A percentile compares a stretch with the other conserved stretches of the same genome.
Evolutionary conservation across 2,888 invertebrate species (phyloP).

Genomic region (Folsomia manolachei): DNA sequence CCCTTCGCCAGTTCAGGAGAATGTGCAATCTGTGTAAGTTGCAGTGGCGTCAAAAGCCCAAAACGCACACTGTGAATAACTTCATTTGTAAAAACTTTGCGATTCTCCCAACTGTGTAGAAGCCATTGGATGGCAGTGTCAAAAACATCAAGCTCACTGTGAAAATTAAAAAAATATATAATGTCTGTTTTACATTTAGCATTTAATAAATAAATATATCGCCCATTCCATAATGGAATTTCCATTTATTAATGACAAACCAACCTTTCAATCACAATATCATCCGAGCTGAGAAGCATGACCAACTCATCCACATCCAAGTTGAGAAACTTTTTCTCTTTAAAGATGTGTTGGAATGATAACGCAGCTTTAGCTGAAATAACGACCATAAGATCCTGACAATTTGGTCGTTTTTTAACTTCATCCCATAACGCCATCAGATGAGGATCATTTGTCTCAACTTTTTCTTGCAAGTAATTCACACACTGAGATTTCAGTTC

Average conservation of each 20-base stretch:
- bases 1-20: conserved; percentile 63
- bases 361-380: conserved; percentile 37
- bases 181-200: no score
- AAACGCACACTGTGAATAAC: conserved; percentile 72
- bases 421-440: conserved; percentile 43
- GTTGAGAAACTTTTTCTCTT: conserved; percentile 35
- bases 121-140: conserved; percentile 80
- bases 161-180: not conserved
- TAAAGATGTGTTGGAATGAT: conserved; percentile 40
- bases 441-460: conserved; percentile 36
- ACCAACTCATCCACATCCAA: conserved; percentile 41
- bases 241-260: no score
- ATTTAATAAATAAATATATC: not conserved
- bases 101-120: conserved; percentile 66
- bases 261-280: conserved; percentile 41
- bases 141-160: conserved; percentile 69
- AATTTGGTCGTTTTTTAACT: conserved; percentile 26
- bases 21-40: conserved; percentile 72
- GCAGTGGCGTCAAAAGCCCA: conserved; percentile 75
- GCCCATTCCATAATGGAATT: not conserved
- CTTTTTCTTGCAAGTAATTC: conserved; percentile 33
- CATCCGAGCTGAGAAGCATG: conserved; percentile 41
- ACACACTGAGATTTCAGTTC: conserved; percentile 41
- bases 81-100: conserved; percentile 61
- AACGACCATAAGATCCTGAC: conserved; percentile 35